Conservation (phyloP, 2,113 vertebrate species). For the Megaleporinus macrocephalus region DNA sequence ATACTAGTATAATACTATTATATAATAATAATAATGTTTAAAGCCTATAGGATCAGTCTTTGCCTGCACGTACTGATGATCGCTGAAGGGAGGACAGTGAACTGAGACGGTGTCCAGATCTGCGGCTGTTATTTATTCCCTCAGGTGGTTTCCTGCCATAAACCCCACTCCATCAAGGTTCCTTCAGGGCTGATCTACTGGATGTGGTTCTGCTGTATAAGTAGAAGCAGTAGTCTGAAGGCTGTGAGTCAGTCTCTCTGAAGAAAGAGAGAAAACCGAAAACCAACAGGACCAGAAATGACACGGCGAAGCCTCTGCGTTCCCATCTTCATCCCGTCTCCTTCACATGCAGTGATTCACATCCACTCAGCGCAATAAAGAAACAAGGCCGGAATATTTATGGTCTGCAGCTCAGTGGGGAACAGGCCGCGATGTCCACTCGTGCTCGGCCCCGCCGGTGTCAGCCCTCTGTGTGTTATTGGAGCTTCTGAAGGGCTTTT, state of each 20-base stretch:
- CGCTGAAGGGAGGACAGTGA: neutral
- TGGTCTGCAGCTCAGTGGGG: neutral
- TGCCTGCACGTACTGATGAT: neutral
- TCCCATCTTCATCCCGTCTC: neutral
- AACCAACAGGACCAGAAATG: neutral
- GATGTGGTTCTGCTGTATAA: neutral
- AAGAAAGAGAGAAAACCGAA: neutral
- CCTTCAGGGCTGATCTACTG: neutral
- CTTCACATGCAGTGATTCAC: neutral
- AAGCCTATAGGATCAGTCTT: neutral
- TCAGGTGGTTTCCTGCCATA: conserved; percentile 18
- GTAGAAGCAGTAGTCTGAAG: no score
- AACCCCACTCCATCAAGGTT: neutral
- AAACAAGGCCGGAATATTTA: neutral
- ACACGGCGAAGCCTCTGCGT: neutral
- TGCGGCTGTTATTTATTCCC: neutral
- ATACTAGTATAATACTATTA: no score
- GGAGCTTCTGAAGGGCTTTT: conserved; percentile 37
- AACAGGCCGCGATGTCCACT: neutral
- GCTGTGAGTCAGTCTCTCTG: neutral
- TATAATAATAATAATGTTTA: no score
- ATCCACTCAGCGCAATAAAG: neutral
- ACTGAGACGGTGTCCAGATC: neutral
- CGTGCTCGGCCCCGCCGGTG: neutral
- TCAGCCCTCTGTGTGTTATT: conserved; percentile 34